These are phyloP conservation scores for Leptarthrus brevirostris DNA, from an alignment of 2,888 invertebrate genomes.

Conservation along the genomic window DNA sequence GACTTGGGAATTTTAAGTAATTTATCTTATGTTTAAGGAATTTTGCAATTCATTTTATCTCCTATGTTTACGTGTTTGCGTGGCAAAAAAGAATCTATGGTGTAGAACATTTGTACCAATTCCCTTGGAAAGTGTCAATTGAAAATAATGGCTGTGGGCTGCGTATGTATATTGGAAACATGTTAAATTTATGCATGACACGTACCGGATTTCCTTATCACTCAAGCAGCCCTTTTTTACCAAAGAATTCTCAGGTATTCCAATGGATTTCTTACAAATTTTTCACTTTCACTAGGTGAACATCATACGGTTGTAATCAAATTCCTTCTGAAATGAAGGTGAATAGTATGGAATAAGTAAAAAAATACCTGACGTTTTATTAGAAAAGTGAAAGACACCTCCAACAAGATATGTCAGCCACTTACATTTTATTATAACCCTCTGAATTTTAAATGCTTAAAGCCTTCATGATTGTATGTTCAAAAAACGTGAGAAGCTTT, in stretches of 20 bases:
- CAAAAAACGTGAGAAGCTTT: too few species aligned
- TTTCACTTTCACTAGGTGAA: constrained; percentile 33
- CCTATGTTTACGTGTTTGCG: neutral
- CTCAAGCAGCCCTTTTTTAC: constrained; percentile 24
- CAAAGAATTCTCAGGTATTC: constrained; percentile 11
- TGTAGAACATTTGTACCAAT: constrained; percentile 21
- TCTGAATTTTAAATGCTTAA: too few species aligned
- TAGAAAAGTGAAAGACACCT: neutral
- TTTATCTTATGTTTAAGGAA: constrained; percentile 19
- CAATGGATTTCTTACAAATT: constrained; percentile 11
- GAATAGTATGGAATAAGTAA: neutral
- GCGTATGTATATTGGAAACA: constrained; percentile 16
- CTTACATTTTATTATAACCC: too few species aligned
- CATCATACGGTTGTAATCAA: constrained; percentile 13
- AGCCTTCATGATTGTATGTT: too few species aligned
- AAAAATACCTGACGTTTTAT: constrained; percentile 1
- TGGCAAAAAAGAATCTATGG: neutral
- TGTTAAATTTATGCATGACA: constrained; percentile 39
- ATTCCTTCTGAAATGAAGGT: constrained; percentile 7
- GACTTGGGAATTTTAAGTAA: constrained; percentile 3
- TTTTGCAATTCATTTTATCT: constrained; percentile 18
- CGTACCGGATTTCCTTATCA: constrained; percentile 38
- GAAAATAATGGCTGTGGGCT: constrained; percentile 16
- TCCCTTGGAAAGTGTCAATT: constrained; percentile 14
- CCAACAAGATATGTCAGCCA: too few species aligned